phyloP scores from a whole-genome alignment of 2,888 invertebrate species.

The Siphlonurus alternatus region DNA sequence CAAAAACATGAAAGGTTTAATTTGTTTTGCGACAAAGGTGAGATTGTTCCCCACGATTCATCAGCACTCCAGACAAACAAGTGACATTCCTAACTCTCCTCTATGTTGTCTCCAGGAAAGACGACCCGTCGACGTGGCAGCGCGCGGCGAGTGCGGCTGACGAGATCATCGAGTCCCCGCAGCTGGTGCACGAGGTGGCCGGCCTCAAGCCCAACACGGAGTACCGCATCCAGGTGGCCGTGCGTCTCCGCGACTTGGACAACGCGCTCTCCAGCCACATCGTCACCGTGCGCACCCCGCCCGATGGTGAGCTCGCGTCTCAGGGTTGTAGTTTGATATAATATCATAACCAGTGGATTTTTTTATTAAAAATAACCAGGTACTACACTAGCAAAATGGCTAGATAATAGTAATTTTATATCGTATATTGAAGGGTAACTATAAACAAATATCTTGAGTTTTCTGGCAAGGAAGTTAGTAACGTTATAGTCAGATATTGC shows the following conservation, averaged over 20 bases:
- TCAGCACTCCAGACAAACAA: too few relatives aligned
- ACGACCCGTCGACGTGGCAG: conserved; percentile 57
- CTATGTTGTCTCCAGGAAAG: conserved; percentile 30
- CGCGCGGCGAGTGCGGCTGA: conserved; percentile 78
- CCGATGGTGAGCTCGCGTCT: conserved; percentile 15
- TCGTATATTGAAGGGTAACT: too few relatives aligned
- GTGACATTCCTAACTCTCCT: too few relatives aligned
- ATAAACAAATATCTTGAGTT: too few relatives aligned
- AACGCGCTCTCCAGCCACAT: conserved; percentile 63
- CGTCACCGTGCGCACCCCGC: conserved; percentile 54
- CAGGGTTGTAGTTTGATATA: conserved; percentile 1
- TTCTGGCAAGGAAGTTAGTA: too few relatives aligned
- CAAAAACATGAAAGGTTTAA: too few relatives aligned
- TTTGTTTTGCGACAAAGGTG: too few relatives aligned
- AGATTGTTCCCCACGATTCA: too few relatives aligned
- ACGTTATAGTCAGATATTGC: too few relatives aligned
- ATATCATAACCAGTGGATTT: neutral
- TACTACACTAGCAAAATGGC: too few relatives aligned
- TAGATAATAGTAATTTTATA: too few relatives aligned
- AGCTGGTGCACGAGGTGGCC: conserved; percentile 66
- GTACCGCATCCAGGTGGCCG: conserved; percentile 66
- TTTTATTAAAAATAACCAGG: too few relatives aligned
- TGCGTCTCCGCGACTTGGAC: conserved; percentile 57
- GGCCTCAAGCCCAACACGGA: conserved; percentile 60
- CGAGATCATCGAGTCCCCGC: conserved; percentile 68